Base-by-base conservation (phyloP, 2,113 vertebrate species). In the Gambusia holbrooki region DNA sequence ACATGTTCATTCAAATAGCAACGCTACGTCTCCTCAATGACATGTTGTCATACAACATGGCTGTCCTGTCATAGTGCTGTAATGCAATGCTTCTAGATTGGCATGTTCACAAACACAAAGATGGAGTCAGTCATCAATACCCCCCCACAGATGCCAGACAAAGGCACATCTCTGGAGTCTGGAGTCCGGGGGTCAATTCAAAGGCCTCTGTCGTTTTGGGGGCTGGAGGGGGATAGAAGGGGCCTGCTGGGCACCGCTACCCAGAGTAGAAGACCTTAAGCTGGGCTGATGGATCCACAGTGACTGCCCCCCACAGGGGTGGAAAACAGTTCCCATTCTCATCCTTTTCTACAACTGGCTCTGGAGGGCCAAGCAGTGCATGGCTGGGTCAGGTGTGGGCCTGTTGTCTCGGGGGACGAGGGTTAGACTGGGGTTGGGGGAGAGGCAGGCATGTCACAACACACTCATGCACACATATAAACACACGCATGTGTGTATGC, bases 351-450 rank as follows among this genome's bases (percentile, higher is more conserved):
- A 71, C 73, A 77, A 85, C 77, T 45, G 73, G 80, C 77, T 89
- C 89, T 82, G 69, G 66, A 70, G 87, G 84, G 88, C 82, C 37
- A 45, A 75, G 84, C 80, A 84, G 84, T 90, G 85, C 81, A 84
- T 84, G 91, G 86, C 77, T 78, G 86, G 92, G 90, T 92, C 89
- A 93, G 92, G 91, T 92, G 88, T 90, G 85, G 88, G 90, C 82
- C 92, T 90, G 76, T 81, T 71, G 89, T 87, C 87, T 79, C 66
- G 69, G 68, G 88, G 85, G 42, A 45, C 25, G 76, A 77, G 84
- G 87, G 80, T 80, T 87, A 79, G 70, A 25, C 15, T 62, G 42
- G 71, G 69, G 74, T 48, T 17, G 13, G 64, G 70, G 77, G 82
- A 82, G 83, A 73, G 80, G 78, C 70, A 69, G 69, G 72, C 82